Base-by-base conservation (phyloP, 2,888 invertebrate genomes). In the Dastarcus helophoroides region DNA sequence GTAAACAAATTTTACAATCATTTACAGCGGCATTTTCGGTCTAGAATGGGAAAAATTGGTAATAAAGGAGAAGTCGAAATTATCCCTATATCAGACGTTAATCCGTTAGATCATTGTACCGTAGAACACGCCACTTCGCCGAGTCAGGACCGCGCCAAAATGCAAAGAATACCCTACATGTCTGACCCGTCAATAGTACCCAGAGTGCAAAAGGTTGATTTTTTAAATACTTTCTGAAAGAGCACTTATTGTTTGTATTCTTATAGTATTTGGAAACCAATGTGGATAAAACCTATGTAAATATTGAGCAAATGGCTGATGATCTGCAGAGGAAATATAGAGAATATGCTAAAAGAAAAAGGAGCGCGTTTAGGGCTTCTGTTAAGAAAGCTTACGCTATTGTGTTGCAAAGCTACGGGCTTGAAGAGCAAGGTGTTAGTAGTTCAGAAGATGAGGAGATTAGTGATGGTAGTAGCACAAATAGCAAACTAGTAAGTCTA, bases 251-350 rank as follows among this genome's bases (percentile, higher is more conserved):
- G 22, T 29, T 22, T 26, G n/a, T 22, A 12, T 23, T 42, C 35
- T 31, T 63, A 22, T 46, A 82, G 71, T 86, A 86, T 56, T 68
- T 88, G 48, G 80, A 80, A 41, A 78, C 79, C 47, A 82, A 85
- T 64, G 78, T 79, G 38, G 77, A 82, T 48, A 77, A 81, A 60
- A 77, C 78, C 4, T 82, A 77, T 55, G 73, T 88, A 41, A 84
- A 88, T 67, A 79, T 86, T 34, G 76, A 79, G 53, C 74, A 77
- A 52, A 85, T 89, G 82, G 81, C 85, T 46, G 79, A 80, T 56
- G 72, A 75, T 46, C 67, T 89, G 30, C 81, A 82, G 63, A 72
- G 69, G 47, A 73, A 73, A 46, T 76, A 74, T 51, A 67, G 76
- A 32, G 89, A 90, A 51, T 91, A 90, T 64, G 71, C 72, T 34